These are phyloP conservation scores for Campoletis sonorensis DNA, from an alignment of 1,140 invertebrate species.

Conservation along the genomic window DNA sequence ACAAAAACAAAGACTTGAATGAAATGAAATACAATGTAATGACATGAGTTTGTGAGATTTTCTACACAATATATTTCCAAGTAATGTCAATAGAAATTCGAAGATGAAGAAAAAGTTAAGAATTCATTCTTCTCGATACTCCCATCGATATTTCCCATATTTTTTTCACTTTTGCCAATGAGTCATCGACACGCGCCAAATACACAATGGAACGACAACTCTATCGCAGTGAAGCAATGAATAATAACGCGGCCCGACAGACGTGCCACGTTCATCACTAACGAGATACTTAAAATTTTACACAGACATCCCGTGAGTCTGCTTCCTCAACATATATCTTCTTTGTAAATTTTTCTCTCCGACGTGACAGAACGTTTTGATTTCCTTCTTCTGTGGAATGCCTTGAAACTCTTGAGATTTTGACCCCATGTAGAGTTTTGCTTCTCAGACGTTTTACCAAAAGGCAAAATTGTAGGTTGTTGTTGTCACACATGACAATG, in stretches of 20 bases:
- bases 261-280: not conserved
- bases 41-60: no score
- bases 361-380: not conserved
- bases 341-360: constrained; percentile 6
- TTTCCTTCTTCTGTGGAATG: not conserved
- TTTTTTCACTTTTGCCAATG: no score
- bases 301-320: constrained; percentile 27
- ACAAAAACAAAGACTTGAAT: no score
- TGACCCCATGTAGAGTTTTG: not conserved
- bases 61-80: no score
- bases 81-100: no score
- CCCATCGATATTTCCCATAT: no score
- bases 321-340: not conserved
- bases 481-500: no score
- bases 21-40: no score
- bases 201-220: not conserved
- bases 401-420: not conserved
- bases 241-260: constrained; percentile 18
- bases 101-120: no score
- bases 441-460: no score
- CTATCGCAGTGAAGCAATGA: constrained; percentile 7
- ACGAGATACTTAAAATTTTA: constrained; percentile 35
- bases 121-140: no score
- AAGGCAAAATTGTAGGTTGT: no score
- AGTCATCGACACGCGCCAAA: not conserved